These are phyloP conservation scores for Stichodactyla helianthus DNA, from an alignment of 64 coral and sea anemone species.

Conservation along the genomic window DNA sequence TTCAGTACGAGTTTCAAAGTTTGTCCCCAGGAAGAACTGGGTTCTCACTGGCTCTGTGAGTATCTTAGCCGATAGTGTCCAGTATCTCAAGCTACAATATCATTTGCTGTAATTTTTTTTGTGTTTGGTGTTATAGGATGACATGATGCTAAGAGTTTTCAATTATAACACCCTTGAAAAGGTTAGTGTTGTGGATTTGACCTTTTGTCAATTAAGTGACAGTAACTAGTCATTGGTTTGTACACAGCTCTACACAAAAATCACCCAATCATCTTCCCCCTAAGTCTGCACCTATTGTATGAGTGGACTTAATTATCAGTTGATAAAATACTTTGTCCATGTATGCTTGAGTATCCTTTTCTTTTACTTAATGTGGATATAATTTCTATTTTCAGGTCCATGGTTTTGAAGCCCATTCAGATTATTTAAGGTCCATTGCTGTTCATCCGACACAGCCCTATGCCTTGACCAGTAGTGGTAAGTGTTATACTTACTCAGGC, in stretches of 20 bases:
- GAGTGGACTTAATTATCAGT: too few species aligned
- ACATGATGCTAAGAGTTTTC: conserved; percentile 97
- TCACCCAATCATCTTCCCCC: too few species aligned
- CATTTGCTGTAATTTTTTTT: background rate
- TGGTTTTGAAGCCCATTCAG: conserved; percentile 99
- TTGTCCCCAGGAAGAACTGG: conserved; percentile 85
- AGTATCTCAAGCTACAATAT: too few species aligned
- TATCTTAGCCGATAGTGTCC: background rate
- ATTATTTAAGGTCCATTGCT: conserved; percentile 90
- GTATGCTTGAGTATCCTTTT: too few species aligned
- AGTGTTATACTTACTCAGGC: background rate
- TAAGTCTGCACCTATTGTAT: too few species aligned
- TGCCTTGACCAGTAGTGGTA: conserved; percentile 94
- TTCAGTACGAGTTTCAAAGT: conserved; percentile 57
- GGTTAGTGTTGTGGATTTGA: conserved; percentile 34
- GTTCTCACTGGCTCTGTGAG: conserved; percentile 79
- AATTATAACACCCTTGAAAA: conserved; percentile 98
- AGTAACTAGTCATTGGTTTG: too few species aligned
- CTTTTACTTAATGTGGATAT: background rate
- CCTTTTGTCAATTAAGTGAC: background rate
- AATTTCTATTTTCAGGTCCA: conserved; percentile 44
- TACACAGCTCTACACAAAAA: too few species aligned
- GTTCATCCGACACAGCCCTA: conserved; percentile 96
- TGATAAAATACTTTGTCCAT: too few species aligned
- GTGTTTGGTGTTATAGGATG: conserved; percentile 65